Conservation (phyloP, 1,140 invertebrate species). For the Drosophila guanche region DNA sequence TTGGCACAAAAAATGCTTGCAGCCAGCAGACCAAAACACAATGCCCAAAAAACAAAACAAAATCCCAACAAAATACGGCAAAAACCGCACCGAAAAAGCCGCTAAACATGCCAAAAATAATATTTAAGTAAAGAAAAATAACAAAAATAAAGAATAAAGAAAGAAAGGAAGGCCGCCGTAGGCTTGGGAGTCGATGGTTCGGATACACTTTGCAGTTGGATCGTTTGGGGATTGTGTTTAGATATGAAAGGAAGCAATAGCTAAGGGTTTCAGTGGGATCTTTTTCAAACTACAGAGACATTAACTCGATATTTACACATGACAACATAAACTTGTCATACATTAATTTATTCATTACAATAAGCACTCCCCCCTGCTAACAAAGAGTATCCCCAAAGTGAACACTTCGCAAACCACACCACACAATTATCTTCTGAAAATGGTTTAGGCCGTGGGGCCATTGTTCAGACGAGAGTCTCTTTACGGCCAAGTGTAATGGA, state of each 20-base stretch:
- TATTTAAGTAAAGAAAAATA: slow-evolving; percentile 54
- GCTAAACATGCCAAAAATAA: slow-evolving; percentile 80
- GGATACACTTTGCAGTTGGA: no score
- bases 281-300: no score
- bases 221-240: no score
- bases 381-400: background rate
- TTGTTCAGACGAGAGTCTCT: slow-evolving; percentile 22
- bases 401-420: background rate
- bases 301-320: no score
- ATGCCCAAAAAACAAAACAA: slow-evolving; percentile 36
- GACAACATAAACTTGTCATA: no score
- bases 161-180: slow-evolving; percentile 15
- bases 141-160: slow-evolving; percentile 26
- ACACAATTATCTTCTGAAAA: slow-evolving; percentile 48
- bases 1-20: slow-evolving; percentile 65
- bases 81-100: slow-evolving; percentile 47
- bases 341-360: no score
- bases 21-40: slow-evolving; percentile 50
- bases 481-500: slow-evolving; percentile 42
- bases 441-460: slow-evolving; percentile 34
- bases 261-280: no score
- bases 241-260: slow-evolving; percentile 16
- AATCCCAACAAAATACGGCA: slow-evolving; percentile 5
- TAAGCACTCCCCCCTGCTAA: no score
- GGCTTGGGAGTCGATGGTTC: background rate